Base-by-base conservation (phyloP, 1,140 invertebrate species). In the Drosophila takahashii region DNA sequence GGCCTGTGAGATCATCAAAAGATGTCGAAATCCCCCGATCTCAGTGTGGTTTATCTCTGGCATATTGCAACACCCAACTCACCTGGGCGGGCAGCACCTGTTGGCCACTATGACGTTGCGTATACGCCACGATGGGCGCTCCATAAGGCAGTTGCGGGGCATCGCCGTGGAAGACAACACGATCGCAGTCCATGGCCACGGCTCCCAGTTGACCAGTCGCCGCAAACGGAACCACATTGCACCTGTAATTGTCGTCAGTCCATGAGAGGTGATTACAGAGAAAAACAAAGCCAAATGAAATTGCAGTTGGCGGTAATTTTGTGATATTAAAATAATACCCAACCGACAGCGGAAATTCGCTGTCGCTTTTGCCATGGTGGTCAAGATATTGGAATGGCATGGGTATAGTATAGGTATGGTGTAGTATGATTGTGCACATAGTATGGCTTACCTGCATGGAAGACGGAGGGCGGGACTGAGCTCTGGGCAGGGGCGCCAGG, bases 21-120 rank as follows among this genome's bases (percentile, higher is more conserved):
- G 48, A 13, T 47, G 36, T 36, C 10, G 48, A 39, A 6, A 36
- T 32, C 1, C 11, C 7, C 13, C 18, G n/a, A 27, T 10, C 1
- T 50, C 11, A 9, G 13, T 11, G 39, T 41, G 16, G 34, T 29
- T 27, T 15, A 50, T 34, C 48, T 18, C 29, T 26, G 5, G 11
- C 48, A 8, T 22, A 22, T 41, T 18, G 15, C 10, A 8, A 1
- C 11, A 47, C 77, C 73, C 81, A 95, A 47, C 77, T 75, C 81
- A 95, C 94, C 92, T 96, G 96, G 44, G 95, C 94, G 3, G 97
- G 96, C 47, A 98, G 92, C 45, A 94, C 95, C 84, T 97, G 96
- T 76, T 96, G 95, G 0, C 97, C 97, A 44, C 95, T 95, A 81
- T 94, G 94, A 48, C 95, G 93, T 86, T 97, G 96, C 52, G 95